These are phyloP conservation scores for Anas flavirostris DNA, from an alignment of 2,797 vertebrate species.

Conservation along the genomic window DNA sequence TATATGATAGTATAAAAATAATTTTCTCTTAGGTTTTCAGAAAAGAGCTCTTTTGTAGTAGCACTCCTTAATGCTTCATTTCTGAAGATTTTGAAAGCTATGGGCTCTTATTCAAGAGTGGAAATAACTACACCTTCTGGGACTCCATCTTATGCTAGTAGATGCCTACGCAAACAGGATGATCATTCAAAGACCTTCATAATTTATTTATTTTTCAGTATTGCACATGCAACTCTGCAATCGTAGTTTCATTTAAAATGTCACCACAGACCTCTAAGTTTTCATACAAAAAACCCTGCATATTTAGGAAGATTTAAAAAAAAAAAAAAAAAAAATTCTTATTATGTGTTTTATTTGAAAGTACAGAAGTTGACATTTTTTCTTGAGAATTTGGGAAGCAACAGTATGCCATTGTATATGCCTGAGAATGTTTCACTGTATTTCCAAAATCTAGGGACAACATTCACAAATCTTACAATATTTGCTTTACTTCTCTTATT, in stretches of 20 bases:
- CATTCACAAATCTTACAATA: background rate
- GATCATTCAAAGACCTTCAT: background rate
- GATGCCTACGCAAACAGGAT: background rate
- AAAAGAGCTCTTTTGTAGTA: background rate
- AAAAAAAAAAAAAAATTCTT: background rate
- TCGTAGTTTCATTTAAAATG: background rate
- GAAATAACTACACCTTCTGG: background rate
- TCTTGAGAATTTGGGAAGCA: background rate
- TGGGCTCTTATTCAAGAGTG: background rate
- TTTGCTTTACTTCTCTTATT: background rate
- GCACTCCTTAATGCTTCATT: background rate
- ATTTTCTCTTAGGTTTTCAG: background rate
- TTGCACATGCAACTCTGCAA: background rate
- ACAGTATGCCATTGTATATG: background rate
- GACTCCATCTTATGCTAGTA: background rate
- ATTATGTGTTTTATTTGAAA: background rate
- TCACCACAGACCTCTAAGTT: background rate
- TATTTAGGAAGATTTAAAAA: background rate
- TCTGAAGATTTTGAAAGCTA: background rate
- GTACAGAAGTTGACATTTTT: background rate
- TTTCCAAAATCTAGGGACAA: background rate
- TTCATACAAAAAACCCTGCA: background rate
- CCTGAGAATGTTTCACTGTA: background rate
- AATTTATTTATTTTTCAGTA: background rate
- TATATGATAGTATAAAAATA: background rate